Evolutionary conservation across 2,888 invertebrate genomes (phyloP).

Genomic region (Cheiracanthium punctorium): DNA sequence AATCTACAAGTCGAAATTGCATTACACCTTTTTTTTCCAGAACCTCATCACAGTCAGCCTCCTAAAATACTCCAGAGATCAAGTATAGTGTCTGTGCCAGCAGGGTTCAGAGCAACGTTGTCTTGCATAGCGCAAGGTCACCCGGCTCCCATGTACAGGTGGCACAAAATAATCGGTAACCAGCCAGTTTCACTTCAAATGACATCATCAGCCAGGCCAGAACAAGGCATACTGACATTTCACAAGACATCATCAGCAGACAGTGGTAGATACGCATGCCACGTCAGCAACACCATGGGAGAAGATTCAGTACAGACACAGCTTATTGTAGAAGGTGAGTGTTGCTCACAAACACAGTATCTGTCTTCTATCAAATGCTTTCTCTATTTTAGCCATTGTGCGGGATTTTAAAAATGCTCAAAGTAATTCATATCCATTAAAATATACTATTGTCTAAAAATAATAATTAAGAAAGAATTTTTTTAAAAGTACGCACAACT

Average conservation of each 20-base stretch:
- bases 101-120: constrained; percentile 79
- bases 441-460: no score
- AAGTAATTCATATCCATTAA: no score
- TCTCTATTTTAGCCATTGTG: no score
- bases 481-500: no score
- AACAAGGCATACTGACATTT: constrained; percentile 75
- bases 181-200: constrained; percentile 73
- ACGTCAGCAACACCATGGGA: constrained; percentile 75
- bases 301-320: constrained; percentile 73
- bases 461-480: no score
- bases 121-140: constrained; percentile 84
- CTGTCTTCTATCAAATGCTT: no score
- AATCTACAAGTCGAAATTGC: no score
- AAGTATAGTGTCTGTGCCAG: constrained; percentile 43
- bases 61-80: constrained; percentile 70
- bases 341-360: no score
- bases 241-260: constrained; percentile 73
- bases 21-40: no score
- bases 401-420: no score
- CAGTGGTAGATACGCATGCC: constrained; percentile 76
- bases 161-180: constrained; percentile 60
- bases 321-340: constrained; percentile 75
- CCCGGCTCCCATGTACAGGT: constrained; percentile 86
- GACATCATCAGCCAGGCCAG: constrained; percentile 69
- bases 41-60: constrained; percentile 70